These are phyloP conservation scores for Athalia circularis DNA, from an alignment of 2,888 invertebrate genomes.

Conservation along the genomic window DNA sequence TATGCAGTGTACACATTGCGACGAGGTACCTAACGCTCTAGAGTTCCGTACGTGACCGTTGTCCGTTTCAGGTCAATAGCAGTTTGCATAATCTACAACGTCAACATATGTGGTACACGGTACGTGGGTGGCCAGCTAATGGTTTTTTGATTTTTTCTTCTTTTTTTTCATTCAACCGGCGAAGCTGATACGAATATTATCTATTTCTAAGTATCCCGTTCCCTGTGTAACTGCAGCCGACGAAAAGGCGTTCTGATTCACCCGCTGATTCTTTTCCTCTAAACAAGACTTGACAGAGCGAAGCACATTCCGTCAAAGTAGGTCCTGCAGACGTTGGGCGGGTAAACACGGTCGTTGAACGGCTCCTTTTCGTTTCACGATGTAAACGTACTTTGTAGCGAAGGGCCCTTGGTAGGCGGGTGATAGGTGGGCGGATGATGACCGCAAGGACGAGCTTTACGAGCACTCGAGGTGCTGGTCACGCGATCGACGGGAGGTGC, in stretches of 20 bases:
- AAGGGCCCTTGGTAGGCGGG: conserved; percentile 36
- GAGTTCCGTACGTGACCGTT: conserved; percentile 18
- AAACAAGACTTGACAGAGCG: background rate
- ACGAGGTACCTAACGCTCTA: conserved; percentile 14
- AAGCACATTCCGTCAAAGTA: conserved; percentile 20
- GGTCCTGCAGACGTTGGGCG: conserved; percentile 12
- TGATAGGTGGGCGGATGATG: conserved; percentile 58
- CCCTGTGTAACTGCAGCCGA: background rate
- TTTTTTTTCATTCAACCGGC: background rate
- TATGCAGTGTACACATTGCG: too few relatives aligned
- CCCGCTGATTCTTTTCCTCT: background rate
- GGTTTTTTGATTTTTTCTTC: background rate
- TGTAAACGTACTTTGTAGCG: conserved; percentile 38
- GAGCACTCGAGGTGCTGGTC: conserved; percentile 57
- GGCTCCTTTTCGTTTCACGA: conserved; percentile 29
- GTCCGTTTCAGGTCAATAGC: conserved; percentile 28
- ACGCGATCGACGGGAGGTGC: conserved; percentile 45
- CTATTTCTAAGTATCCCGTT: too few relatives aligned
- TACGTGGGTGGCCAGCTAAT: too few relatives aligned
- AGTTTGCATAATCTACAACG: conserved; percentile 16
- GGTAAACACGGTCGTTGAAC: conserved; percentile 39
- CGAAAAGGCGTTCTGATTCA: too few relatives aligned
- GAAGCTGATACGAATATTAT: background rate
- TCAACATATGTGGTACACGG: background rate
- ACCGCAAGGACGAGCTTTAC: conserved; percentile 67